A percentile compares a stretch with the other conserved stretches of the same genome.
These are phyloP conservation scores for Chrysoperla carnea DNA, from an alignment of 1,140 invertebrate species.

Conservation along the genomic window DNA sequence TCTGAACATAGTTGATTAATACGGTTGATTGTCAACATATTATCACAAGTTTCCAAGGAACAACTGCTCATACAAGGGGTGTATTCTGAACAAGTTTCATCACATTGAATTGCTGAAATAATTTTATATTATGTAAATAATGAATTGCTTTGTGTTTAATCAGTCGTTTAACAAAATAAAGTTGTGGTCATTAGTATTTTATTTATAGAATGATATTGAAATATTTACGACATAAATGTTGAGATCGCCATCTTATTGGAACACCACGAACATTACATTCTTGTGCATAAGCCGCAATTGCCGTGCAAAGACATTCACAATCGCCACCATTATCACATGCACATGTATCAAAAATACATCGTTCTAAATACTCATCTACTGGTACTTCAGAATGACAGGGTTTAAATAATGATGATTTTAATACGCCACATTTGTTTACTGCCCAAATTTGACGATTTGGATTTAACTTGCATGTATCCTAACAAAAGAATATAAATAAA, in stretches of 20 bases:
- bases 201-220: too few relatives aligned
- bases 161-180: too few relatives aligned
- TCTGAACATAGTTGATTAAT: constrained; percentile 40
- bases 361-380: constrained; percentile 41
- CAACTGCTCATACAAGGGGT: constrained; percentile 66
- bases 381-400: constrained; percentile 65
- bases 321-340: constrained; percentile 78
- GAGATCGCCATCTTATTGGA: constrained; percentile 60
- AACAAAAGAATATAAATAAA: constrained; percentile 6
- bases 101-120: constrained; percentile 66
- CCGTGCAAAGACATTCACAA: constrained; percentile 78
- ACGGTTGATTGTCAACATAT: constrained; percentile 40
- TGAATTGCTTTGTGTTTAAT: too few relatives aligned
- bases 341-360: constrained; percentile 67
- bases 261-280: constrained; percentile 55
- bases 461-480: constrained; percentile 53
- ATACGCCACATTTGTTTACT: constrained; percentile 45
- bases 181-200: too few relatives aligned
- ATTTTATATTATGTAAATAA: constrained; percentile 1
- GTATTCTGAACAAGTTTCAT: constrained; percentile 57
- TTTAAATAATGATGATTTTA: constrained; percentile 55
- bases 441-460: constrained; percentile 67
- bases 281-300: constrained; percentile 69
- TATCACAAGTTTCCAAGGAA: constrained; percentile 67
- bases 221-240: constrained; percentile 63